Evolutionary conservation across 2,888 invertebrate species (phyloP), one percentile per base, ranked within the genome.

Genomic region (Augiades crinisus): DNA sequence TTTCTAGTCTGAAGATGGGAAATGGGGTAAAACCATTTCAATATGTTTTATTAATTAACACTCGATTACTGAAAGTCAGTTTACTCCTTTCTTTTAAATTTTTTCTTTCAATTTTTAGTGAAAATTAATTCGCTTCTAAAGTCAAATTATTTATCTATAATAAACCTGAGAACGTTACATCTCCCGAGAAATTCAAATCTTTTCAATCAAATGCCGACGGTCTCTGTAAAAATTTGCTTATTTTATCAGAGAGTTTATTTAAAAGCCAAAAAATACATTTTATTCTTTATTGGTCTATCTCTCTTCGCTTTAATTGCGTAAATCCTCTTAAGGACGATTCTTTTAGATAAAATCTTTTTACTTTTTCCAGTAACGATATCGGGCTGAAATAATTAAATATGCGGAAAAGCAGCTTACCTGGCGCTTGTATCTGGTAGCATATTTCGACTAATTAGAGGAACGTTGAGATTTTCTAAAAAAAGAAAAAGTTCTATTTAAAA

Each of bases 221-320:
- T n/a, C 33, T 13, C 13, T 37, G 37, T 4, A 30, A 47, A 5
- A 27, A 16, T 40, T 31, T 47, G 16, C 40, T 40, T 47, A 38
- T 46, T 40, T 12, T 49, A 47, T 45, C 45, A 47, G 54, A 51
- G 38, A 45, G 51, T 56, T 56, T 54, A 52, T 56, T 56, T 56
- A 52, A 49, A 47, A 43, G 44, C 31, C 41, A 31, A 47, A 54
- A 56, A 51, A 51, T 54, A 41, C 8, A 41, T 57, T 57, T 57
- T 53, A n/a, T 49, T 54, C 37, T 31, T 41, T 47, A 52, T 45
- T 52, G 40, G 54, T 50, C 54, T 56, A 56, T 60, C 70, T 60
- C 67, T 72, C 69, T 65, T 68, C 70, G 62, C 72, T 84, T 81
- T 83, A 85, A 84, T 83, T 83, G 81, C 75, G 71, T 68, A 78